phyloP scores from a whole-genome alignment of 2,888 invertebrate species.

The Xestia rhomboidea region DNA sequence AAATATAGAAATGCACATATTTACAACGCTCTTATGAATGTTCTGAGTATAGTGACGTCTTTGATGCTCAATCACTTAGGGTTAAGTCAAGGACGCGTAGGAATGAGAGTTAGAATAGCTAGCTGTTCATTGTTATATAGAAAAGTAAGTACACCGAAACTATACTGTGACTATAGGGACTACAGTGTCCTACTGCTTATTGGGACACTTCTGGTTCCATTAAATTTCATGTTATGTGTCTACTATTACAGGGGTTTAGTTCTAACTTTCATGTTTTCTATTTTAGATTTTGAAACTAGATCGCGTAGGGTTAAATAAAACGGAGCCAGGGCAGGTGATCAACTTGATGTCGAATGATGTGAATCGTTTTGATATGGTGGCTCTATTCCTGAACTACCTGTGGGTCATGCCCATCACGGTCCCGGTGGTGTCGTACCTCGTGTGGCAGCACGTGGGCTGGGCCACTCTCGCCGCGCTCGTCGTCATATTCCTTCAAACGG shows the following conservation, averaged over 20 bases:
- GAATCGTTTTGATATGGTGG: slow-evolving; percentile 94
- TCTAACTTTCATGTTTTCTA: slow-evolving; percentile 1
- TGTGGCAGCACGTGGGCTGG: slow-evolving; percentile 86
- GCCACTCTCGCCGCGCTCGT: slow-evolving; percentile 84
- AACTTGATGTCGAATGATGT: slow-evolving; percentile 97
- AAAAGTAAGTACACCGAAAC: slow-evolving; percentile 90
- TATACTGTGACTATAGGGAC: neutral
- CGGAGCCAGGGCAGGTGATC: slow-evolving; percentile 94
- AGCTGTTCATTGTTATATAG: slow-evolving; percentile 95
- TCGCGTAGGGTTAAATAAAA: slow-evolving; percentile 91
- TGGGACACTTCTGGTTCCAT: neutral
- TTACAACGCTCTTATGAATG: slow-evolving; percentile 91
- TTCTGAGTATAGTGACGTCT: slow-evolving; percentile 90
- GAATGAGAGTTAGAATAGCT: slow-evolving; percentile 94
- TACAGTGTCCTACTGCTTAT: neutral
- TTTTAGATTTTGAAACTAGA: slow-evolving; percentile 88
- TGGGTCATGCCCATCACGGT: slow-evolving; percentile 95
- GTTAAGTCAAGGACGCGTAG: slow-evolving; percentile 91
- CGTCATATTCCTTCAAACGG: slow-evolving; percentile 91
- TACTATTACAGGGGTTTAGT: neutral
- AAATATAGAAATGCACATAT: slow-evolving; percentile 91
- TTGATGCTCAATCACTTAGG: slow-evolving; percentile 92
- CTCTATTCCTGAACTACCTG: slow-evolving; percentile 93
- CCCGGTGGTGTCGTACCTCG: slow-evolving; percentile 88
- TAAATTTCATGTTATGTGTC: neutral